Conservation (phyloP, 64 coral and sea anemone genomes). For the Porites australiensis region DNA sequence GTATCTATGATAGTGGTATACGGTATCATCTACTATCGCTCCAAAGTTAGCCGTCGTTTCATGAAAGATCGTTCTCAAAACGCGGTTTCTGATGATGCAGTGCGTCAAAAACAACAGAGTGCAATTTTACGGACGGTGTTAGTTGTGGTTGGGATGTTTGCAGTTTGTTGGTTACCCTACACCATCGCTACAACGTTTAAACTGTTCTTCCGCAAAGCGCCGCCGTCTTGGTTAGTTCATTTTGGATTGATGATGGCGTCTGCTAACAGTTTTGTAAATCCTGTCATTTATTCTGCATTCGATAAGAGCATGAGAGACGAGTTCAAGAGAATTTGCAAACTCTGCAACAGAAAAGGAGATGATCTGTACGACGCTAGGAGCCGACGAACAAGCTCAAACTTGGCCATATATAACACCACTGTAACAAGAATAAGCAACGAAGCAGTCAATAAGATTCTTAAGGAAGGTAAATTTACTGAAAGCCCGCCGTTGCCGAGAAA, state of each 20-base stretch:
- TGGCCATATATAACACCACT: conserved; percentile 17
- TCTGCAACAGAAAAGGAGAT: conserved; percentile 25
- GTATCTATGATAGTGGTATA: conserved; percentile 72
- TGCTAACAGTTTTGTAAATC: conserved; percentile 72
- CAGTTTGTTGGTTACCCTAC: conserved; percentile 81
- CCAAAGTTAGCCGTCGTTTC: conserved; percentile 36
- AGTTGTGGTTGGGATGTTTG: conserved; percentile 70
- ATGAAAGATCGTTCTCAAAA: conserved; percentile 18
- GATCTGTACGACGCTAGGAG: neutral
- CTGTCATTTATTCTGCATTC: conserved; percentile 78
- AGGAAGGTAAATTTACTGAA: neutral
- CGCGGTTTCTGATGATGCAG: neutral
- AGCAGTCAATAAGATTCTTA: conserved; percentile 32
- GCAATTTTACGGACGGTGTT: conserved; percentile 75
- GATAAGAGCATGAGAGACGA: conserved; percentile 61
- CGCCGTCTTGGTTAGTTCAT: conserved; percentile 82
- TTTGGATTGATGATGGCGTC: conserved; percentile 78
- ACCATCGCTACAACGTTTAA: conserved; percentile 81
- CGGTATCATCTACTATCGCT: conserved; percentile 63
- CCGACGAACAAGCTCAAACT: conserved; percentile 37
- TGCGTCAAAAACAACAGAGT: conserved; percentile 57
- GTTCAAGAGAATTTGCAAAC: conserved; percentile 13
- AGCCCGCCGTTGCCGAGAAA: neutral
- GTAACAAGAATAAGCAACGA: conserved; percentile 24
- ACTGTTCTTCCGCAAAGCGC: conserved; percentile 57